A percentile compares a stretch with the other conserved stretches of the same genome.
phyloP scores from a whole-genome alignment of 30 jellyfish, hydroid and myxozoan genomes.

The Pseudorhiza aurosa region DNA sequence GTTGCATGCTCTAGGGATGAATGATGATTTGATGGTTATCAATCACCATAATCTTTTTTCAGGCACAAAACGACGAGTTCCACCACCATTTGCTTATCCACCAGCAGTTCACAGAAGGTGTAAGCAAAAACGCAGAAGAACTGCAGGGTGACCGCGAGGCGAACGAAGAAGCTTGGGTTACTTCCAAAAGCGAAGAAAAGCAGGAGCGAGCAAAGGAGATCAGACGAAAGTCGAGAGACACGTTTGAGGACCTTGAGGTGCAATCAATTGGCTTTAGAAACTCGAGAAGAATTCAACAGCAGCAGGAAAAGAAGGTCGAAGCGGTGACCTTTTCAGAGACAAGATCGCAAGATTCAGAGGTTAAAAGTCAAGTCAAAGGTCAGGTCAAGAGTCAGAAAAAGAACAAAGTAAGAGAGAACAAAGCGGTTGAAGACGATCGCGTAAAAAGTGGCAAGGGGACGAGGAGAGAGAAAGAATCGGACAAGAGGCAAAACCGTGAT shows the following conservation, averaged over 20 bases:
- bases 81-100: conserved; percentile 40
- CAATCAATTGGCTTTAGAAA: background rate
- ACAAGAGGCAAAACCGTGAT: background rate
- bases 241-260: background rate
- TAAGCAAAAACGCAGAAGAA: too few relatives aligned
- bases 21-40: too few relatives aligned
- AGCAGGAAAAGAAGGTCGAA: conserved; percentile 18
- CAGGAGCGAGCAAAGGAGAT: conserved; percentile 15
- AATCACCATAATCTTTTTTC: background rate
- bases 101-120: conserved; percentile 36
- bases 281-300: background rate
- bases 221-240: background rate
- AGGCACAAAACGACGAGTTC: background rate
- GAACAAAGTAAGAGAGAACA: background rate
- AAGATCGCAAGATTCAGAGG: background rate
- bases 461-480: conserved; percentile 14
- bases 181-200: background rate
- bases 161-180: background rate
- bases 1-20: too few relatives aligned
- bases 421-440: background rate
- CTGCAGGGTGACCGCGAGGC: too few relatives aligned
- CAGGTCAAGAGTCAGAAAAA: conserved; percentile 15
- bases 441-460: background rate
- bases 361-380: background rate
- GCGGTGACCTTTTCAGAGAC: background rate